A percentile compares a stretch with the other conserved stretches of the same genome.
Evolutionary conservation across 2,113 vertebrate genomes (phyloP).

Genomic region (Girardinichthys multiradiatus): DNA sequence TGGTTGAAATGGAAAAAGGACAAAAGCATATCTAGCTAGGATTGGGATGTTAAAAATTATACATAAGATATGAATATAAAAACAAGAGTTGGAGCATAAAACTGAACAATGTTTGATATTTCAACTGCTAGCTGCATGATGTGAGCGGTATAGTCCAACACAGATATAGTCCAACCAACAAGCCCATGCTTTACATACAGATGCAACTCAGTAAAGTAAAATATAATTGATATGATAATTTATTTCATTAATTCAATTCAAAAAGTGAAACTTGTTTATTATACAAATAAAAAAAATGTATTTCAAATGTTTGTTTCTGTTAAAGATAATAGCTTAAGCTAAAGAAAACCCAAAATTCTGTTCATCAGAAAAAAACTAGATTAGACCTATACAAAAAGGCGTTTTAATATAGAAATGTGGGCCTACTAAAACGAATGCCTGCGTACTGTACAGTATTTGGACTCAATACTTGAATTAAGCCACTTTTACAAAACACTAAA

Average conservation of each 20-base stretch:
- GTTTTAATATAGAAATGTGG: too few relatives aligned
- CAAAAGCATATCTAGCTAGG: constrained; percentile 9
- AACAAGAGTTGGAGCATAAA: constrained; percentile 6
- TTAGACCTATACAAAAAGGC: too few relatives aligned
- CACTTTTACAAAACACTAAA: not conserved
- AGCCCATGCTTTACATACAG: not conserved
- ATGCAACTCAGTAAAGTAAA: not conserved
- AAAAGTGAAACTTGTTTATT: not conserved
- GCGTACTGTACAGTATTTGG: not conserved
- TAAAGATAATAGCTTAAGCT: not conserved
- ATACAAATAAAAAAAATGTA: not conserved
- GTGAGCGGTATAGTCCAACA: too few relatives aligned
- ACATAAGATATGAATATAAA: constrained; percentile 15
- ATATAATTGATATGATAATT: not conserved
- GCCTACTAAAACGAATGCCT: too few relatives aligned
- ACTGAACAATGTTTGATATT: not conserved
- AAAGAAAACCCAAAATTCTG: not conserved
- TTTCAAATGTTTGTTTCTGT: not conserved
- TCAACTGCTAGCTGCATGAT: not conserved
- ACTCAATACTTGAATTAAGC: too few relatives aligned
- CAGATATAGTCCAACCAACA: constrained; percentile 15
- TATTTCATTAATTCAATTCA: not conserved
- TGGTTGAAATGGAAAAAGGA: constrained; percentile 1
- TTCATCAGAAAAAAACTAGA: not conserved
- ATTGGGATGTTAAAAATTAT: constrained; percentile 3